Evolutionary conservation across 2,888 invertebrate genomes (phyloP).

Genomic region (Nymphalis urticae): DNA sequence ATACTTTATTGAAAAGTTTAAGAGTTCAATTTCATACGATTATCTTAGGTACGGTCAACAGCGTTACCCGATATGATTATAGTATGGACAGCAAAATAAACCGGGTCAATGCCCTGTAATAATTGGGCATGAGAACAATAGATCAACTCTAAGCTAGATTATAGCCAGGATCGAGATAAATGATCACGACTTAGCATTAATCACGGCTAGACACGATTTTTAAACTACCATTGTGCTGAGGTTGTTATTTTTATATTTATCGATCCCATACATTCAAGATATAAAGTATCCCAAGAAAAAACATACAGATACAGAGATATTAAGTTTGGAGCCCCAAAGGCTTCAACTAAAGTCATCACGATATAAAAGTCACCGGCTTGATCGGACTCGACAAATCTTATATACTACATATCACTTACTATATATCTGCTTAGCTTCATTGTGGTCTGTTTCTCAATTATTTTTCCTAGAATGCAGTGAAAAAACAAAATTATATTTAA

Average conservation of each 20-base stretch:
- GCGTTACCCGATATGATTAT: conserved; percentile 10
- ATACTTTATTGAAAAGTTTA: not conserved
- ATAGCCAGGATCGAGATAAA: conserved; percentile 42
- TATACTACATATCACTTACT: no score
- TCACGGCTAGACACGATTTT: conserved; percentile 41
- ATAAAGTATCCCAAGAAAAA: no score
- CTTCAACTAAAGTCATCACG: no score
- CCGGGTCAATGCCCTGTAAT: conserved; percentile 38
- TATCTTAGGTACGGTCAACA: conserved; percentile 10
- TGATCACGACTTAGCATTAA: conserved; percentile 43
- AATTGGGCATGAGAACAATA: conserved; percentile 44
- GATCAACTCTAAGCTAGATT: conserved; percentile 40
- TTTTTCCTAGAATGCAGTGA: no score
- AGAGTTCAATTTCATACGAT: conserved; percentile 5
- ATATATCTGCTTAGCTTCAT: no score
- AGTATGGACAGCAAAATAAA: conserved; percentile 16
- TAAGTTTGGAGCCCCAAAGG: no score
- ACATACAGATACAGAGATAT: no score
- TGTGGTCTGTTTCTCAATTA: no score
- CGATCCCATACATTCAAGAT: not conserved
- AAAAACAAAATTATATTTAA: no score
- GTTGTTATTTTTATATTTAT: conserved; percentile 5
- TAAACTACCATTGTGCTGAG: conserved; percentile 9
- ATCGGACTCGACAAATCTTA: no score
- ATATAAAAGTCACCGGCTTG: no score